Conservation (phyloP, 2,888 invertebrate species). For the Pyrgus malvae region DNA sequence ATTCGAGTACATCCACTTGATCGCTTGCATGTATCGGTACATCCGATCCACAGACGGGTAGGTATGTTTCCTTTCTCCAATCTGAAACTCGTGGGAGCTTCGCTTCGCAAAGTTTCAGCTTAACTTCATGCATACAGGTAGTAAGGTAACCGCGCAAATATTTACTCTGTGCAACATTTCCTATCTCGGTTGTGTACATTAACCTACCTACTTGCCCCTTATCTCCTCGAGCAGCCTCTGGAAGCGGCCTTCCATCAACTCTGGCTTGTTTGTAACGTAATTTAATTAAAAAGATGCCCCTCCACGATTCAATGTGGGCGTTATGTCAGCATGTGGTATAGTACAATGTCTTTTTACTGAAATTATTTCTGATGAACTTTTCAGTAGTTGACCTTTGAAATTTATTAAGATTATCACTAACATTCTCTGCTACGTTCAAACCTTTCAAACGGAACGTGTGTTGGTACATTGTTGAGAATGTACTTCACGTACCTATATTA, state of each 20-base stretch:
- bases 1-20: too few relatives aligned
- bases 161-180: constrained; percentile 60
- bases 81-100: neutral
- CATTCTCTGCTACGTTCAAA: too few relatives aligned
- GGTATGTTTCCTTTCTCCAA: neutral
- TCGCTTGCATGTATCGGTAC: neutral
- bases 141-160: constrained; percentile 48
- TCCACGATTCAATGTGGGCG: constrained; percentile 31
- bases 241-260: constrained; percentile 39
- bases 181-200: constrained; percentile 62
- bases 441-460: too few relatives aligned
- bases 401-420: too few relatives aligned
- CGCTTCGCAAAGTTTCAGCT: constrained; percentile 11
- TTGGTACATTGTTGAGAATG: constrained; percentile 12
- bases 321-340: neutral
- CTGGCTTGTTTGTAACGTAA: constrained; percentile 40
- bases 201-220: constrained; percentile 55
- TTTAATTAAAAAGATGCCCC: constrained; percentile 60
- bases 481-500: constrained; percentile 12
- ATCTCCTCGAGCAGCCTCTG: constrained; percentile 58
- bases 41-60: neutral
- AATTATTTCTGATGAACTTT: neutral
- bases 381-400: neutral
- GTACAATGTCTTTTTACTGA: neutral
- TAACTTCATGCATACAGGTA: constrained; percentile 3